Evolutionary conservation across 2,888 invertebrate genomes (phyloP).

Genomic region (Bombylius major): DNA sequence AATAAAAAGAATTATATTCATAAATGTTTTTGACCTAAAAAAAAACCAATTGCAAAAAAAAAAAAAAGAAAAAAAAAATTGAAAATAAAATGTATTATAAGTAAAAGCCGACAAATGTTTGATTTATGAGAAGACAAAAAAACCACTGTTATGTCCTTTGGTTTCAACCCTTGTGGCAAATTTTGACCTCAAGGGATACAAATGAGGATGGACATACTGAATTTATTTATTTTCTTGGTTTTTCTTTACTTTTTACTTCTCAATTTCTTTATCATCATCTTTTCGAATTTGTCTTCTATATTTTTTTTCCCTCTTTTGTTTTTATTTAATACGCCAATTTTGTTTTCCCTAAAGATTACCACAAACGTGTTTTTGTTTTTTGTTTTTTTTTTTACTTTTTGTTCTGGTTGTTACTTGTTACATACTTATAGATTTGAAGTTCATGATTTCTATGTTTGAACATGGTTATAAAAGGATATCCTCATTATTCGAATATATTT

Average conservation of each 20-base stretch:
- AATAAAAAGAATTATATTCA: no score
- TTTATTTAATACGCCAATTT: background rate
- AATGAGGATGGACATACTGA: slow-evolving; percentile 11
- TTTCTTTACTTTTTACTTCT: background rate
- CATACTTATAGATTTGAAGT: no score
- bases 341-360: background rate
- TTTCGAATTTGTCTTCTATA: no score
- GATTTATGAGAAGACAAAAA: slow-evolving; percentile 11
- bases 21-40: no score
- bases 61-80: slow-evolving; percentile 1
- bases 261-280: background rate
- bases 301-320: no score
- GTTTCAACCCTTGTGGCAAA: slow-evolving; percentile 15
- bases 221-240: slow-evolving; percentile 1
- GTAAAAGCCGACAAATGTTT: slow-evolving; percentile 10
- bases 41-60: no score
- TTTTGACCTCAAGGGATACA: slow-evolving; percentile 15
- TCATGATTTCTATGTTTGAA: no score
- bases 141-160: slow-evolving; percentile 12
- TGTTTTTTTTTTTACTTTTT: background rate
- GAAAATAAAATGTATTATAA: background rate
- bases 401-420: no score
- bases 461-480: background rate
- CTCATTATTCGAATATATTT: slow-evolving; percentile 4
- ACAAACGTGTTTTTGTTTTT: background rate